Evolutionary conservation across 2,888 invertebrate genomes (phyloP).

Genomic region (Blera fallax): DNA sequence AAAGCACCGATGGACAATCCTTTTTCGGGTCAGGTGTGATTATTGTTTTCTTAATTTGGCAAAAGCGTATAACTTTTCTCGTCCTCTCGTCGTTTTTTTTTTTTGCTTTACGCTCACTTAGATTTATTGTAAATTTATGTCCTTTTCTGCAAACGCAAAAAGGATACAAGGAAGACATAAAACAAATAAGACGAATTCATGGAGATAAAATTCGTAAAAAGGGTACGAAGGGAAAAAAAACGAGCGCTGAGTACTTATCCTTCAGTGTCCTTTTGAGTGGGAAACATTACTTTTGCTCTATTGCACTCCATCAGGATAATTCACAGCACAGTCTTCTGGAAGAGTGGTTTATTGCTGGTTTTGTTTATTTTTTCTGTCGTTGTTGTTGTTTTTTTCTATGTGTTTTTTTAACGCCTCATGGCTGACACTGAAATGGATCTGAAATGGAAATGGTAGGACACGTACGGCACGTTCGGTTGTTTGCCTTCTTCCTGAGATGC

Average conservation of each 20-base stretch:
- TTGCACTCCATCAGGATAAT: conserved; percentile 52
- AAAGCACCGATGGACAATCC: conserved; percentile 35
- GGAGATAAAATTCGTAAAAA: neutral
- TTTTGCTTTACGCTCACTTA: conserved; percentile 56
- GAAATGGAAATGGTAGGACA: neutral
- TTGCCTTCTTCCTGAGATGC: neutral
- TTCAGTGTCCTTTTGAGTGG: conserved; percentile 31
- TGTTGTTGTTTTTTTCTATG: neutral
- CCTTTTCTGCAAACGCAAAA: neutral
- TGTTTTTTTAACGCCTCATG: neutral
- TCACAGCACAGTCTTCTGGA: conserved; percentile 25
- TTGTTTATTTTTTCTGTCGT: neutral
- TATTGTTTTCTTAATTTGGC: conserved; percentile 62
- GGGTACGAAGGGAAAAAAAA: neutral
- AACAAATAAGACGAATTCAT: conserved; percentile 21
- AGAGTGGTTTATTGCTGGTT: conserved; percentile 26
- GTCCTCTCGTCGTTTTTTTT: neutral
- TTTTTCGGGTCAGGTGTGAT: conserved; percentile 68
- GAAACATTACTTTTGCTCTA: conserved; percentile 36
- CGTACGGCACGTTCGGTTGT: neutral
- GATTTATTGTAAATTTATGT: conserved; percentile 58
- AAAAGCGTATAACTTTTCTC: neutral
- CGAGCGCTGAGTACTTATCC: conserved; percentile 10
- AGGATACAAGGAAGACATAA: conserved; percentile 25
- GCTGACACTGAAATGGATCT: neutral